Base-by-base conservation (phyloP, 2,888 invertebrate species). In the Agrotis ipsilon region DNA sequence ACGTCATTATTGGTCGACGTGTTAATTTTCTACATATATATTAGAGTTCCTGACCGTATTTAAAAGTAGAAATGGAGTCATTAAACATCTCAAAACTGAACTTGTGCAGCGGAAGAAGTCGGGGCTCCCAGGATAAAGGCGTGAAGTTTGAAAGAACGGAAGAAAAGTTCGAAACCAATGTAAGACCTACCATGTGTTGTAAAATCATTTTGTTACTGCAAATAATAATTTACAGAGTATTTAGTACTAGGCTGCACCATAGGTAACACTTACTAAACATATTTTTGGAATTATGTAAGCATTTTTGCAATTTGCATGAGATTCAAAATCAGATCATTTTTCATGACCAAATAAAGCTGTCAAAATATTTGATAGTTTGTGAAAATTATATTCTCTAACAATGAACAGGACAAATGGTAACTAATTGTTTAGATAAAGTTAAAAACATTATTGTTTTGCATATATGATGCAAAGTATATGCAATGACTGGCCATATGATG, bases 51-150 rank as follows among this genome's bases (percentile, higher is more conserved):
- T 85, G 83, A 84, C 80, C 76, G 83, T 82, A 85, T 87, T 88
- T 78, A 78, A 73, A 72, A 62, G 77, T 85, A 83, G 86, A 86
- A 86, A 96, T 95, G 95, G 96, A 95, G 88, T 92, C 95, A 83
- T 90, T 95, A 82, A 94, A 96, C 84, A 94, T 95, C 91, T 94
- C 95, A 61, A 93, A 93, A 83, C 90, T 95, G 39, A 94, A 95
- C 84, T 88, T 96, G 74, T 93, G 93, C 66, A 94, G 94, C 86
- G 93, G 94, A 5, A 89, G 92, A 78, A 93, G 90, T 85, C 91
- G 90, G 70, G 84, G 86, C 65, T 87, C 92, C 24, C 88, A 86
- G 62, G 92, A 94, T 48, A 91, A 87, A 75, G 86, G 82, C 54
- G 77, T 88, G 60, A 93, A 91, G 82, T 84, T 88, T 58, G 92